A percentile compares a stretch with the other conserved stretches of the same genome.
Evolutionary conservation across 2,888 invertebrate species (phyloP).

Genomic region (Drosophila neonasuta): DNA sequence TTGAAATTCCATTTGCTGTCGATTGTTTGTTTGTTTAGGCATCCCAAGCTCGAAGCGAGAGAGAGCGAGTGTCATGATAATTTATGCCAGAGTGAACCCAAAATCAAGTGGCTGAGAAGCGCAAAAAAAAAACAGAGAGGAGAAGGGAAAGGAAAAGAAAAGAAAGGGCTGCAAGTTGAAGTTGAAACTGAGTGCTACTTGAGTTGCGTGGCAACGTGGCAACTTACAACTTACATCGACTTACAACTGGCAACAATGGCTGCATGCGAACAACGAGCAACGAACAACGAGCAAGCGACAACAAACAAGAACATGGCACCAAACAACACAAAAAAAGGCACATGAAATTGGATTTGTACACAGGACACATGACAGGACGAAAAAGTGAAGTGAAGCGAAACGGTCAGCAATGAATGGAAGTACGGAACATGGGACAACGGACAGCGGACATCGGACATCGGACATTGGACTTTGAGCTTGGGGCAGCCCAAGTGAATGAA

Average conservation of each 20-base stretch:
- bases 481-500: slow-evolving; percentile 41
- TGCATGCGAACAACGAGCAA: slow-evolving; percentile 26
- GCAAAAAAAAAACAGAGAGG: background rate
- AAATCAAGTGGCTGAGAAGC: slow-evolving; percentile 30
- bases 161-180: slow-evolving; percentile 33
- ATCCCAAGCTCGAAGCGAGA: background rate
- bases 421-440: slow-evolving; percentile 14
- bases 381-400: slow-evolving; percentile 24
- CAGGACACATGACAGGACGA: slow-evolving; percentile 44
- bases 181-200: slow-evolving; percentile 36
- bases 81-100: slow-evolving; percentile 50
- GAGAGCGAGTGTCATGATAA: slow-evolving; percentile 36
- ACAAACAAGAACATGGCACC: slow-evolving; percentile 18
- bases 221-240: background rate
- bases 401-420: slow-evolving; percentile 38
- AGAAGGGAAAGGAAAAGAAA: background rate
- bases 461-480: no score
- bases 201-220: slow-evolving; percentile 28
- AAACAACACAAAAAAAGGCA: slow-evolving; percentile 29
- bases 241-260: slow-evolving; percentile 11
- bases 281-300: slow-evolving; percentile 28
- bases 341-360: slow-evolving; percentile 62
- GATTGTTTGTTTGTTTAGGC: slow-evolving; percentile 61
- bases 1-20: slow-evolving; percentile 43
- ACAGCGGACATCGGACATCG: no score